These are phyloP conservation scores for Delphinapterus leucas DNA, from an alignment of 2,113 vertebrate genomes.

Conservation along the genomic window DNA sequence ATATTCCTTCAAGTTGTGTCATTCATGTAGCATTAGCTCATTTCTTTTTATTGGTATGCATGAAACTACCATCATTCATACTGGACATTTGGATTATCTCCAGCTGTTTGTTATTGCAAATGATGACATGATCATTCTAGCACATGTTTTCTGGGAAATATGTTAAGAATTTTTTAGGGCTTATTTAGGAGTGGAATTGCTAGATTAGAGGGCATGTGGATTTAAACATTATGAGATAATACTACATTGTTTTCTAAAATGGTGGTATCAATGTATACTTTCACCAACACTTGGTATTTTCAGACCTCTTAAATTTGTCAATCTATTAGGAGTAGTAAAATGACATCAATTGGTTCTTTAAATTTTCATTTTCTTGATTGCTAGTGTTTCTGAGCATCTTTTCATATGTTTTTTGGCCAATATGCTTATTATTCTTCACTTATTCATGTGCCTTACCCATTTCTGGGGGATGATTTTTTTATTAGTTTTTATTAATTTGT, in stretches of 20 bases:
- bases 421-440: neutral
- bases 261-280: neutral
- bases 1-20: neutral
- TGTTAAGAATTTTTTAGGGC: slow-evolving; percentile 3
- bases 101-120: neutral
- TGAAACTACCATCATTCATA: neutral
- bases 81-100: neutral
- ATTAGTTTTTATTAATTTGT: neutral
- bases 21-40: neutral
- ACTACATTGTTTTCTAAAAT: neutral
- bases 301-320: neutral
- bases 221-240: neutral
- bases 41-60: neutral
- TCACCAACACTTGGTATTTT: neutral
- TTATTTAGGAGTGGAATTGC: neutral
- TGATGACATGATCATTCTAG: neutral
- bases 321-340: neutral
- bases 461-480: neutral
- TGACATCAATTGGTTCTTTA: neutral
- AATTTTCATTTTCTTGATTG: neutral
- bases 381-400: neutral
- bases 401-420: neutral
- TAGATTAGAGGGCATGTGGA: neutral
- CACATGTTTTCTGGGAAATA: neutral
- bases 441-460: neutral